Percentiles rank a stretch among this genome's conserved stretches.
Evolutionary conservation across 1,140 invertebrate genomes (phyloP).

Genomic region (Orchestia grillus): DNA sequence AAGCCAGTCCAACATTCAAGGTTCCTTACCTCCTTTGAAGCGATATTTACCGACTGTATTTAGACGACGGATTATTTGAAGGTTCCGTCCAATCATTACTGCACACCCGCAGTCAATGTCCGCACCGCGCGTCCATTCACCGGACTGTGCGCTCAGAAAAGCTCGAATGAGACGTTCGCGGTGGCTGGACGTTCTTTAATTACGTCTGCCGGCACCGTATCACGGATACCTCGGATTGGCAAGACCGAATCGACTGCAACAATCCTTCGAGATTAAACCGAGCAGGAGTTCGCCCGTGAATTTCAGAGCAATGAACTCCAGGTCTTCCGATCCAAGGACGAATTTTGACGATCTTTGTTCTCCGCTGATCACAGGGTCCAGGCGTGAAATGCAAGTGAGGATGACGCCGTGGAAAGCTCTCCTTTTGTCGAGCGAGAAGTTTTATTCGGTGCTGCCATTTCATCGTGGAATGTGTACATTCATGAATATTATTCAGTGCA

Average conservation of each 20-base stretch:
- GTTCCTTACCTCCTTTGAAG: not conserved
- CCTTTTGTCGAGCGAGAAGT: no score
- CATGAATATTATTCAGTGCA: no score
- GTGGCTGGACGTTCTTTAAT: not conserved
- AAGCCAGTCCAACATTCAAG: not conserved
- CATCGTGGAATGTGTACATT: no score
- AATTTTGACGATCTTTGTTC: not conserved
- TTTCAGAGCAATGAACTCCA: not conserved
- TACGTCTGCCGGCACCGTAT: not conserved
- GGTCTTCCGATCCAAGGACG: not conserved
- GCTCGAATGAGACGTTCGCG: not conserved
- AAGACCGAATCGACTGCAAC: not conserved
- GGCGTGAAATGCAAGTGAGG: no score
- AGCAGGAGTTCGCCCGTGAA: not conserved
- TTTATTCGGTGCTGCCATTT: no score
- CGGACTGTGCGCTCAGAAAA: not conserved
- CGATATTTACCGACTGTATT: not conserved
- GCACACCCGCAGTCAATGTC: not conserved
- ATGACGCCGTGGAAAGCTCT: no score
- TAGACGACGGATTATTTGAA: not conserved
- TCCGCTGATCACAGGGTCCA: no score
- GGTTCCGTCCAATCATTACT: not conserved
- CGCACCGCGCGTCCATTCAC: not conserved
- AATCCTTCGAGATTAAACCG: not conserved
- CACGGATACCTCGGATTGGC: not conserved